Evolutionary conservation across 2,888 invertebrate species (phyloP), one percentile per base, ranked within the genome.

Genomic region (Eupsilia transversa): DNA sequence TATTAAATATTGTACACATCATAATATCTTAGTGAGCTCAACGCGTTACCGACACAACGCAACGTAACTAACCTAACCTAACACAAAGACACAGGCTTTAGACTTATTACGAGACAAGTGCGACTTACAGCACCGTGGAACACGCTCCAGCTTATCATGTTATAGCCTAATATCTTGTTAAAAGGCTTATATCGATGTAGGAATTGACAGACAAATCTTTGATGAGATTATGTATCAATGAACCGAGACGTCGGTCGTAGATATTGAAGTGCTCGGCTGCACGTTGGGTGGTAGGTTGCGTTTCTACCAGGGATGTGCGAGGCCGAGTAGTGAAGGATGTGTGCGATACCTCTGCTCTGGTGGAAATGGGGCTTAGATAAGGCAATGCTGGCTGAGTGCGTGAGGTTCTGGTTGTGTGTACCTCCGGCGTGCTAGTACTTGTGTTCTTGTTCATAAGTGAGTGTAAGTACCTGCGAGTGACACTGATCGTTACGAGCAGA

Each of bases 1-100:
- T 61, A 23, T n/a, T n/a, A n/a, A n/a, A n/a, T 49, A 76, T 49
- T 56, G 76, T 27, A 10, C 46, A 23, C 35, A 52, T 59, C 33
- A 46, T 46, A 59, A n/a, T 12, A 66, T 46, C 20, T 43, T 41
- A 41, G 59, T n/a, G 41, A 70, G 59, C 57, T 72, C 49, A 52
- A 64, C 57, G 33, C 49, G 49, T 43, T 33, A 38, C 72, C 76
- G 49, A n/a, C 72, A 46, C 80, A 77, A 80, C 73, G 30, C n/a
- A n/a, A n/a, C 10, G 73, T 80, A 64, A 72, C 52, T 43, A n/a
- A n/a, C n/a, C n/a, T n/a, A n/a, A n/a, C n/a, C n/a, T n/a, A n/a
- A 43, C 41, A 57, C 41, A 63, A 57, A 43, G 61, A 38, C 61
- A 20, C 46, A 30, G n/a, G 23, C 38, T 23, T 20, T 35, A 74